Conservation (phyloP, 2,888 invertebrate genomes). For the Epiperipatus broadwayi region DNA sequence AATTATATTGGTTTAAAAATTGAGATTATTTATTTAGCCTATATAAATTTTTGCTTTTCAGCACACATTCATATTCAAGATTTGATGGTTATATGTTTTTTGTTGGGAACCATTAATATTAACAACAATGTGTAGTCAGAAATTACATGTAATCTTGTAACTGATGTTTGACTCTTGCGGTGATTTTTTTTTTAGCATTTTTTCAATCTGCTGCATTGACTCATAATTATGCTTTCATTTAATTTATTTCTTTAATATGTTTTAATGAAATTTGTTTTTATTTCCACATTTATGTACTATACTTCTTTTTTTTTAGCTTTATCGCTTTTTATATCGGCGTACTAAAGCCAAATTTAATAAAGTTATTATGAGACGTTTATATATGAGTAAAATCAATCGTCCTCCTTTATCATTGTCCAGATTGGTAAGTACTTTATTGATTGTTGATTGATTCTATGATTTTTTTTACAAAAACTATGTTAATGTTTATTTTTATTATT, state of each 20-base stretch:
- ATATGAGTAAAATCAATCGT: constrained; percentile 89
- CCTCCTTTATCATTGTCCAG: constrained; percentile 84
- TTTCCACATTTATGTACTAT: constrained; percentile 5
- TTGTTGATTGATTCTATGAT: constrained; percentile 16
- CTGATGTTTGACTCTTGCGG: background rate
- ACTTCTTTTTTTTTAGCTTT: constrained; percentile 43
- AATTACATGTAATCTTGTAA: background rate
- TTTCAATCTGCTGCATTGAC: background rate
- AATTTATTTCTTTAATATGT: constrained; percentile 5
- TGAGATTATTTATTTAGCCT: too few species aligned
- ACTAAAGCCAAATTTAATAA: constrained; percentile 90
- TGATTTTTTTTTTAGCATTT: background rate
- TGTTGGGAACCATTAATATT: too few species aligned
- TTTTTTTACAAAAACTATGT: background rate
- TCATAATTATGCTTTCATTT: background rate
- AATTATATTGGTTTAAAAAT: too few species aligned
- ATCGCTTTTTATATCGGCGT: constrained; percentile 87
- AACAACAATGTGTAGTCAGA: too few species aligned
- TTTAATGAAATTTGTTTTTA: background rate
- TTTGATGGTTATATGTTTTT: too few species aligned
- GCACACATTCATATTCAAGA: too few species aligned
- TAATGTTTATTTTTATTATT: constrained; percentile 10
- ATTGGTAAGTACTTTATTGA: constrained; percentile 43
- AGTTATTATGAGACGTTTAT: constrained; percentile 76
- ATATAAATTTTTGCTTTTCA: too few species aligned